phyloP scores from a whole-genome alignment of 2,113 vertebrate species.

The Forbesichthys papilliferus region DNA sequence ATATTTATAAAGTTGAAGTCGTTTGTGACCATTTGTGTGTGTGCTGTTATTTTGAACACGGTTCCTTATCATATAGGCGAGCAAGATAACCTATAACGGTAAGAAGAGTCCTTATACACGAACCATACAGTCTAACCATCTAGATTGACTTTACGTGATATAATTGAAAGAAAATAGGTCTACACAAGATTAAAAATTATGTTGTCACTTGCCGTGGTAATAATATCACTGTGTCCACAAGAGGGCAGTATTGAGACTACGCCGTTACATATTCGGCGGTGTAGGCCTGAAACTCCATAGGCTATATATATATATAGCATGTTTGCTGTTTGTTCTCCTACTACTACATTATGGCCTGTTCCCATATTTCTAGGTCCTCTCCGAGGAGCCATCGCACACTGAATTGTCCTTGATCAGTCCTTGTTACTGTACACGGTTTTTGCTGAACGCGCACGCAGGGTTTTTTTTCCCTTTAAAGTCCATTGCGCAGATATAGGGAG shows the following conservation, averaged over 20 bases:
- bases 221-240: slow-evolving; percentile 38
- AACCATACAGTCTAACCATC: too few relatives aligned
- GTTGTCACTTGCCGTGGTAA: neutral
- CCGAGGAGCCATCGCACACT: slow-evolving; percentile 25
- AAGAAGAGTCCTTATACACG: too few relatives aligned
- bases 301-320: too few relatives aligned
- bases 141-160: too few relatives aligned
- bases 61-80: neutral
- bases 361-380: neutral
- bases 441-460: neutral
- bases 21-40: slow-evolving; percentile 65
- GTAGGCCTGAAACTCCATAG: neutral
- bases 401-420: slow-evolving; percentile 30
- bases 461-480: neutral
- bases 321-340: neutral
- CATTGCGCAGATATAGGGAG: slow-evolving; percentile 1
- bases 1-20: slow-evolving; percentile 78
- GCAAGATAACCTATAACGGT: too few relatives aligned
- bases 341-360: neutral
- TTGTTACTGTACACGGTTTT: slow-evolving; percentile 8
- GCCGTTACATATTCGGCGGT: slow-evolving; percentile 5
- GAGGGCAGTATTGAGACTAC: slow-evolving; percentile 48
- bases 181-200: too few relatives aligned
- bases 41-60: slow-evolving; percentile 25
- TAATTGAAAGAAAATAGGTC: too few relatives aligned